Conservation (phyloP, 2,797 vertebrate species). For the Odontamblyopus rebecca region DNA sequence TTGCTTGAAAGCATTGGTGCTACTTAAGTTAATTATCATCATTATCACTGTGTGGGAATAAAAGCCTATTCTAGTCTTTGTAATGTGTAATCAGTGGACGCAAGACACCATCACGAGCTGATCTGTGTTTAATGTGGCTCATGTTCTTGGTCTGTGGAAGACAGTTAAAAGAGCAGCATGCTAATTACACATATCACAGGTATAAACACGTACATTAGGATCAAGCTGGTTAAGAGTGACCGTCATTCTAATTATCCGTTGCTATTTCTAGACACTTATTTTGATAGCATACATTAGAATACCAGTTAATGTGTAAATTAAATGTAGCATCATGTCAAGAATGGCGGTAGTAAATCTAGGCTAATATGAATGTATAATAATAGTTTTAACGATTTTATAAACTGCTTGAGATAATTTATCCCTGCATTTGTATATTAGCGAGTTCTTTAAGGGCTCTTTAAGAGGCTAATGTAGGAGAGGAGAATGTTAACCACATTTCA, state of each 20-base stretch:
- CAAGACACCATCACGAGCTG: conserved; percentile 28
- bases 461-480: no score
- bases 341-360: not conserved
- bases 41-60: conserved; percentile 50
- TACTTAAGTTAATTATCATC: conserved; percentile 58
- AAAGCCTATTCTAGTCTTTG: conserved; percentile 34
- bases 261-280: not conserved
- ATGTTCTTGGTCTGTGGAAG: conserved; percentile 16
- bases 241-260: not conserved
- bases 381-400: no score
- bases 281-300: not conserved
- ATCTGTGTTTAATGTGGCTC: conserved; percentile 24
- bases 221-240: conserved; percentile 9
- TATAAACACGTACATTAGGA: not conserved
- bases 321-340: not conserved
- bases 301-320: not conserved
- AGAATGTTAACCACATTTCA: no score
- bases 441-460: no score
- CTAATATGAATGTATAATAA: no score
- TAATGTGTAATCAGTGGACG: conserved; percentile 40
- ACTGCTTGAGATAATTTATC: no score
- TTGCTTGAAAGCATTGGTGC: conserved; percentile 67
- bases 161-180: conserved; percentile 20
- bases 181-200: conserved; percentile 33
- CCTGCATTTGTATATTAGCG: no score